Conservation (phyloP, 2,888 invertebrate genomes). For the Sialis fuliginosa region DNA sequence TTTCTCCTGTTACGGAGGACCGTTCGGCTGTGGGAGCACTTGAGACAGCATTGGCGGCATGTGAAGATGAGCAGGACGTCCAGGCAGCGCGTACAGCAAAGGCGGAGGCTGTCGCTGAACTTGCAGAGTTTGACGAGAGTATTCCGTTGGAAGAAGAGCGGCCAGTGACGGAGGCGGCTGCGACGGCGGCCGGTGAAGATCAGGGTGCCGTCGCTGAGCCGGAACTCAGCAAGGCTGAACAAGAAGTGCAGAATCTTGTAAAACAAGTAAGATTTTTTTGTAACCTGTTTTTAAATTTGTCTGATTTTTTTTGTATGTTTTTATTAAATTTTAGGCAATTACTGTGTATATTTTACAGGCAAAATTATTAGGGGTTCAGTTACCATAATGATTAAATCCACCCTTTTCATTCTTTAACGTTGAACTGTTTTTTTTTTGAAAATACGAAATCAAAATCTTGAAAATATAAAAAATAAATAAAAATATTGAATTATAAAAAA, state of each 20-base stretch:
- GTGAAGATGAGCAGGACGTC: slow-evolving; percentile 90
- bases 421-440: too few species aligned
- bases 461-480: too few species aligned
- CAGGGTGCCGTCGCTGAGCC: slow-evolving; percentile 25
- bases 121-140: slow-evolving; percentile 91
- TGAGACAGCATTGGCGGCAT: slow-evolving; percentile 73
- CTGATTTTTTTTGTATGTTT: too few species aligned
- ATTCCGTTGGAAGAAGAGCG: slow-evolving; percentile 65
- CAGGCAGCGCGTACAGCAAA: slow-evolving; percentile 77
- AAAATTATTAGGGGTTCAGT: not conserved
- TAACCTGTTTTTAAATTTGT: not conserved
- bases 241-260: slow-evolving; percentile 50
- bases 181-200: slow-evolving; percentile 13
- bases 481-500: too few species aligned
- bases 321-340: too few species aligned
- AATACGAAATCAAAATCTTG: too few species aligned
- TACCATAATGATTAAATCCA: not conserved
- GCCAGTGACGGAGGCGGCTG: slow-evolving; percentile 9
- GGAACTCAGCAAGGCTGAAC: slow-evolving; percentile 53
- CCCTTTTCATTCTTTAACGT: too few species aligned
- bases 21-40: slow-evolving; percentile 44
- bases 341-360: too few species aligned
- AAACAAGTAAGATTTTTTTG: slow-evolving; percentile 37
- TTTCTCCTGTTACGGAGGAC: slow-evolving; percentile 25
- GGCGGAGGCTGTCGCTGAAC: slow-evolving; percentile 75